Base-by-base conservation (phyloP, 2,888 invertebrate species). In the Lymantria dispar region DNA sequence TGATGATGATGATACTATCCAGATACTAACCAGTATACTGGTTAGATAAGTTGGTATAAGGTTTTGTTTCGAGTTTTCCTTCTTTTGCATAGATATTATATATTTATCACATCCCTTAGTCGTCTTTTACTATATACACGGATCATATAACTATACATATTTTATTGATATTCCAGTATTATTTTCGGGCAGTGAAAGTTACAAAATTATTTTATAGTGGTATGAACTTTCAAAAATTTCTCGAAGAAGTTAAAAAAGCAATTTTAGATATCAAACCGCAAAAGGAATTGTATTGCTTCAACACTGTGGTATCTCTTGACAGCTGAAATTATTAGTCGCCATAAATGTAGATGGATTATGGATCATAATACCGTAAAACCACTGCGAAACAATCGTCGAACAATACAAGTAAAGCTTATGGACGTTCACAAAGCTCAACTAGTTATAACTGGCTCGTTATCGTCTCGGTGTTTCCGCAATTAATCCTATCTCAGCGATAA, bases 391-490 rank as follows among this genome's bases (percentile, higher is more conserved):
- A 68, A 65, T 68, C 65, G 50, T 30, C 42, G 42, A 56, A 57
- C 52, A 52, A 60, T 61, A 65, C 50, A 63, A 62, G 59, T 60
- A 60, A 66, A 65, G 68, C 57, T 64, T 62, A 70, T 54, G 65
- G 75, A 57, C 67, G 59, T 56, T 68, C 70, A 75, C 71, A 75
- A 80, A 77, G 70, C 73, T 72, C 63, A 64, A 72, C 72, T 79
- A 81, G 84, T 81, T 87, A 87, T 85, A 87, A 83, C 80, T 83
- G 74, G 68, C 77, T 80, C 81, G 83, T 83, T 87, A 87, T 87
- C 85, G 62, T 74, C 83, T 76, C 79, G 81, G 84, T 80, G 85
- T 88, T 88, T 88, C 89, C 87, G 83, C 89, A 90, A 91, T 91
- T 89, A 90, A 89, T 90, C 85, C 85, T 80, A 84, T 85, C 85